Base-by-base conservation (phyloP, 2,797 vertebrate genomes). In the Selene dorsalis region DNA sequence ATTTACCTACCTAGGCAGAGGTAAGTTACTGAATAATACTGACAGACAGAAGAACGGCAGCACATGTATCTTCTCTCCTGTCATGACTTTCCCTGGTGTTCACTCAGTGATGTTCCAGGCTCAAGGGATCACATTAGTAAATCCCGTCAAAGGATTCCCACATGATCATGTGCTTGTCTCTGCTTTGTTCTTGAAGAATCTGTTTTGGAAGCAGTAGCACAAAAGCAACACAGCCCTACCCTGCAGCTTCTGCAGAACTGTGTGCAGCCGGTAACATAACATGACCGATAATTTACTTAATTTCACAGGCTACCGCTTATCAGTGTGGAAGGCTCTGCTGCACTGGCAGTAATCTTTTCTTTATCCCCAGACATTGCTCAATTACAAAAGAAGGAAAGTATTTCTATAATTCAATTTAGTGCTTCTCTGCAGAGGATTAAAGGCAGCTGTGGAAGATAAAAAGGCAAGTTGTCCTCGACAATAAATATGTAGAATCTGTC, bases 401-500 rank as follows among this genome's bases (percentile, higher is more conserved):
- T 91, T 89, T 86, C 71, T 76, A 20, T 85, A 87, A 87, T 84
- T 82, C 35, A 83, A 81, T 89, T 86, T 73, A 60, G 61, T 73
- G 74, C 73, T 69, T 90, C 75, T 89, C 83, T 80, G 74, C 55
- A 72, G 61, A 79, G 35, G 69, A 92, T 93, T 89, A 86, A 90
- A 91, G 83, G 82, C 92, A 93, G 92, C 88, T 93, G 91, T 89
- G 55, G 55, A 74, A 85, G 67, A 91, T 90, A 78, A 90, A 88
- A 90, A 82, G 73, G 50, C 66, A 60, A 82, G 71, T 80, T 89
- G 79, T 88, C 77, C 84, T 81, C 84, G 86, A 79, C 65, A 71
- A 79, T 80, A 89, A 89, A 77, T 83, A 86, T 69, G 81, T 86
- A 58, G 65, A 78, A 80, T 75, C 75, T 79, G 69, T 78, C 73